Evolutionary conservation across 2,797 vertebrate species (phyloP).

Genomic region (Danio albolineatus): DNA sequence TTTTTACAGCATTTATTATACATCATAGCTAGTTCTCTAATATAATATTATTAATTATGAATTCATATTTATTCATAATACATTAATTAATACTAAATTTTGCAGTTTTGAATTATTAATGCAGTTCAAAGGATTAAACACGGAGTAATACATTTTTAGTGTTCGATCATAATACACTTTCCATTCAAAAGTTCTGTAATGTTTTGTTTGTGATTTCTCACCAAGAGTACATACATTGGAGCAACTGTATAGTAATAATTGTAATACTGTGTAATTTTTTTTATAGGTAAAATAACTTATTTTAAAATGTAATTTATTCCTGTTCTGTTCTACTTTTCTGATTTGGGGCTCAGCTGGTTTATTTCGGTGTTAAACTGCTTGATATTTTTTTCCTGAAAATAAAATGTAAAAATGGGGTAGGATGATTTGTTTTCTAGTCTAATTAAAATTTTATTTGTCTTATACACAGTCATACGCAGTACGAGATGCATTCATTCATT

Average conservation of each 20-base stretch:
- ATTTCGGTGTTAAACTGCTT: neutral
- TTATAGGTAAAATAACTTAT: too few species aligned
- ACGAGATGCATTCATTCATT: too few species aligned
- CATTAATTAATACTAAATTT: neutral
- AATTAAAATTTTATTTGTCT: too few species aligned
- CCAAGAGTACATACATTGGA: neutral
- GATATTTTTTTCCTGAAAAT: neutral
- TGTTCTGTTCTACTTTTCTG: neutral
- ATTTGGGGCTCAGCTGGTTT: neutral
- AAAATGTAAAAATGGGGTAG: neutral
- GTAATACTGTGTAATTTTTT: too few species aligned
- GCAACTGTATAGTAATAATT: too few species aligned
- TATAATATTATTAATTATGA: neutral
- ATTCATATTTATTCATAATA: neutral
- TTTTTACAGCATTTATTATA: neutral
- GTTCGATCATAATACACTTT: neutral
- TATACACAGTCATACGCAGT: too few species aligned
- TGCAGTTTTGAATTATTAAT: neutral
- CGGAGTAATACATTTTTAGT: neutral
- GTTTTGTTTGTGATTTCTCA: neutral
- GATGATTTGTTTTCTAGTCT: too few species aligned
- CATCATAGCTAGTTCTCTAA: neutral
- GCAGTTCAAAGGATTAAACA: neutral
- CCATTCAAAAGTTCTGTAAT: neutral
- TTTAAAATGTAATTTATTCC: too few species aligned